Percentiles rank a stretch among this genome's conserved stretches.
Evolutionary conservation across 2,113 vertebrate species (phyloP).

Genomic region (Tringa solitaria): DNA sequence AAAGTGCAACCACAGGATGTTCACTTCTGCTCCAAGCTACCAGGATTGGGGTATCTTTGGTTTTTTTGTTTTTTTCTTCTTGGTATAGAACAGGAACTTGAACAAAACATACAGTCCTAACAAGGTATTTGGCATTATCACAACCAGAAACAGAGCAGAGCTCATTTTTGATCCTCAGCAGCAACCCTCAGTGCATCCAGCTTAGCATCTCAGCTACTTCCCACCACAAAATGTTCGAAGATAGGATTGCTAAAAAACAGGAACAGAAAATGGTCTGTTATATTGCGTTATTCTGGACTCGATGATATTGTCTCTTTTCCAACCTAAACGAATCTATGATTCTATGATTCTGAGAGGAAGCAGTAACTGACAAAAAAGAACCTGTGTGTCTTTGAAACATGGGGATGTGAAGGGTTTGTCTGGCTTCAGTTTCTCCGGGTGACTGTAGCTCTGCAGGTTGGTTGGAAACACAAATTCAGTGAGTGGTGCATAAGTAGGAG

Average conservation of each 20-base stretch:
- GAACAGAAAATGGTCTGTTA: not conserved
- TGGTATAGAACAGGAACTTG: not conserved
- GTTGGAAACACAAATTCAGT: not conserved
- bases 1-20: not conserved
- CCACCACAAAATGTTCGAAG: not conserved
- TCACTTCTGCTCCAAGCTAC: not conserved
- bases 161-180: not conserved
- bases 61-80: not conserved
- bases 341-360: not conserved
- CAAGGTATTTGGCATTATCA: not conserved
- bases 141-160: not conserved
- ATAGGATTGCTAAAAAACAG: fast-evolving
- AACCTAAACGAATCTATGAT: not conserved
- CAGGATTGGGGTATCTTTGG: not conserved
- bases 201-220: not conserved
- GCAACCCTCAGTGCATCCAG: not conserved
- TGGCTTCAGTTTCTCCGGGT: not conserved
- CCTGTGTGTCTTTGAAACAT: fast-evolving
- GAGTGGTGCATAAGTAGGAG: not conserved
- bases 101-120: not conserved
- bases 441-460: not conserved
- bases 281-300: not conserved
- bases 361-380: too few species aligned
- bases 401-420: not conserved
- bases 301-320: not conserved